Conservation (phyloP, 1,140 invertebrate genomes). For the Aricia agestis region DNA sequence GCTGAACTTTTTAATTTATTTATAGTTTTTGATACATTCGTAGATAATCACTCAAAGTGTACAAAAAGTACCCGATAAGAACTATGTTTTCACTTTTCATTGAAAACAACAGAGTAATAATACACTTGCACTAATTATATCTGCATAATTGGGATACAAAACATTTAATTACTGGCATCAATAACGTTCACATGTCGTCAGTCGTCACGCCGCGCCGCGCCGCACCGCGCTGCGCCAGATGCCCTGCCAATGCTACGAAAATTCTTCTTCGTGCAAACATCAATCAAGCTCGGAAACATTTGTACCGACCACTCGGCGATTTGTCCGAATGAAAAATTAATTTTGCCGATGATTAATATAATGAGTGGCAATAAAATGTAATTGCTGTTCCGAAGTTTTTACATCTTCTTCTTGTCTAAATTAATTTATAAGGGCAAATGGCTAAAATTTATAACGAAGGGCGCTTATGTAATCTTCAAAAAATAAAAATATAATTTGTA, state of each 20-base stretch:
- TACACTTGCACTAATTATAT: slow-evolving; percentile 7
- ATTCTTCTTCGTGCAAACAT: slow-evolving; percentile 46
- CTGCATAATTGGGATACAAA: slow-evolving; percentile 13
- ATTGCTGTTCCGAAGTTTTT: slow-evolving; percentile 73
- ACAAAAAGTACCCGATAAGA: too few species aligned
- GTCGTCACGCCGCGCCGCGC: neutral
- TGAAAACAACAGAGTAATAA: neutral
- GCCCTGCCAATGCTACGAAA: slow-evolving; percentile 24
- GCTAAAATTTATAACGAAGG: slow-evolving; percentile 26
- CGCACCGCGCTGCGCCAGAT: neutral
- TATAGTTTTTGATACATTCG: too few species aligned
- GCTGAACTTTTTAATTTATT: too few species aligned
- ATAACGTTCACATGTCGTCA: neutral
- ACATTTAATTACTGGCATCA: slow-evolving; percentile 8
- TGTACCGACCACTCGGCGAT: slow-evolving; percentile 62
- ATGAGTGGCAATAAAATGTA: slow-evolving; percentile 70
- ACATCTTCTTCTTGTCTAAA: slow-evolving; percentile 72
- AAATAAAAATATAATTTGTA: neutral
- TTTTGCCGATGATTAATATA: slow-evolving; percentile 74
- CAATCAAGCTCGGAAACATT: slow-evolving; percentile 67
- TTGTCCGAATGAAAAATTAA: slow-evolving; percentile 76
- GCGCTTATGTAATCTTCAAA: neutral
- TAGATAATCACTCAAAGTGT: too few species aligned
- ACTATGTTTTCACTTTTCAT: too few species aligned
- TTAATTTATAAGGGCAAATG: slow-evolving; percentile 61